phyloP scores from a whole-genome alignment of 92 coral and sea anemone species.

The Porites lobata region DNA sequence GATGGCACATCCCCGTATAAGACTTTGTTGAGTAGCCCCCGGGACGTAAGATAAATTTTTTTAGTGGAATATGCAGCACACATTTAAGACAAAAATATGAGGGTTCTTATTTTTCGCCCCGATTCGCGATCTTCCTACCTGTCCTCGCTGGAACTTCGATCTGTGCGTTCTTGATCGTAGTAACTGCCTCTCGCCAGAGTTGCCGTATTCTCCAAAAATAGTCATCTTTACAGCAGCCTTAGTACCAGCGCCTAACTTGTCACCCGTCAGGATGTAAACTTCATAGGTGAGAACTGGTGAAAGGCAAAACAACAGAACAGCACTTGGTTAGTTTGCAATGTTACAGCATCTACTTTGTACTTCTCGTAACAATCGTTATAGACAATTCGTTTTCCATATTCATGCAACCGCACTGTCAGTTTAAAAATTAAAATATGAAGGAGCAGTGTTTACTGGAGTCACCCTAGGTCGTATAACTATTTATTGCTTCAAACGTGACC shows the following conservation, averaged over 20 bases:
- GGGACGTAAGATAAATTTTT: neutral
- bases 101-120: too few relatives aligned
- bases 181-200: slow-evolving; percentile 93
- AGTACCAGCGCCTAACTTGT: slow-evolving; percentile 96
- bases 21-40: too few relatives aligned
- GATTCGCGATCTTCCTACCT: slow-evolving; percentile 55
- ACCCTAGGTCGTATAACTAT: too few relatives aligned
- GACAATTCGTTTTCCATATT: neutral
- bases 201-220: slow-evolving; percentile 94
- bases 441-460: neutral
- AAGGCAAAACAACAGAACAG: neutral
- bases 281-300: slow-evolving; percentile 87
- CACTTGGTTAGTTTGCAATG: neutral
- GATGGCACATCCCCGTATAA: too few relatives aligned
- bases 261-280: slow-evolving; percentile 94
- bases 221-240: slow-evolving; percentile 89
- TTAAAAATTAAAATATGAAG: neutral
- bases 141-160: slow-evolving; percentile 93
- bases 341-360: too few relatives aligned
- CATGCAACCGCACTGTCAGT: neutral
- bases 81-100: neutral
- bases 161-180: slow-evolving; percentile 93
- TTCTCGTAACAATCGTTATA: neutral
- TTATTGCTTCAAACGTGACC: neutral
- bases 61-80: neutral